phyloP scores from a whole-genome alignment of 1,140 invertebrate species.

The Rhopalosiphum padi region DNA sequence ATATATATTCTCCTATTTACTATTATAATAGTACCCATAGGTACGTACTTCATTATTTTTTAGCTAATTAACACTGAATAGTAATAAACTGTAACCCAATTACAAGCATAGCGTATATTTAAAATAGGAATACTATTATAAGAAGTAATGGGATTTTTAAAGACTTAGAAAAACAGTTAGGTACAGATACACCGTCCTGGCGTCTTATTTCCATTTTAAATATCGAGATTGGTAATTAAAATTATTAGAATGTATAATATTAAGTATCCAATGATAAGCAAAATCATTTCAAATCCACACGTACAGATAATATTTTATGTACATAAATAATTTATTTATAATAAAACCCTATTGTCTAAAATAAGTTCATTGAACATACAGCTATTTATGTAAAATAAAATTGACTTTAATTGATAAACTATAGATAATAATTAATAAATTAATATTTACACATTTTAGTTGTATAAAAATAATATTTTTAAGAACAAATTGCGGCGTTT shows the following conservation, averaged over 20 bases:
- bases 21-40: background rate
- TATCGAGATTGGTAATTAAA: background rate
- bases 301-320: background rate
- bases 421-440: background rate
- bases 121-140: background rate
- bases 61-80: background rate
- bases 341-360: background rate
- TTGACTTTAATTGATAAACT: background rate
- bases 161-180: background rate
- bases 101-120: background rate
- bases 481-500: background rate
- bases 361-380: background rate
- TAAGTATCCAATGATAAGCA: background rate
- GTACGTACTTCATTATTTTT: too few relatives aligned
- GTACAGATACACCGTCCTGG: background rate
- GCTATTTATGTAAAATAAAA: background rate
- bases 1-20: background rate
- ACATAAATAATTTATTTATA: slow-evolving; percentile 18
- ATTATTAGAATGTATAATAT: background rate
- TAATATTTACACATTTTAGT: background rate
- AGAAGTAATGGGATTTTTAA: background rate
- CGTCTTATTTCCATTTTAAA: background rate
- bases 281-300: background rate
- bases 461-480: background rate
- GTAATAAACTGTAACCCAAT: background rate